Evolutionary conservation across 2,797 vertebrate species (phyloP).

Genomic region (Myotis findleyi): DNA sequence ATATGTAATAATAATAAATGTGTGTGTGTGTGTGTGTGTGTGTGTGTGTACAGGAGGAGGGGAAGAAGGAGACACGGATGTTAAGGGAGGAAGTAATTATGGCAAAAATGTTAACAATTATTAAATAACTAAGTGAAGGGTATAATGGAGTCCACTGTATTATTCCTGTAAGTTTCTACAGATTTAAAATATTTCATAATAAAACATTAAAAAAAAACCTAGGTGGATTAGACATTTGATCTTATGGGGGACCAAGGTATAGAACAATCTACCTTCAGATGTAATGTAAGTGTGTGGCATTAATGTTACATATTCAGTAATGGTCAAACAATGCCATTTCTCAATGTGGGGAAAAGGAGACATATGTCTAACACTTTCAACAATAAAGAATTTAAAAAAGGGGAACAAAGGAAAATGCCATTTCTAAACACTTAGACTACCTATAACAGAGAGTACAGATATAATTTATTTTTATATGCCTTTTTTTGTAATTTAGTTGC

Average conservation of each 20-base stretch:
- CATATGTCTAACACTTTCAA: too few relatives aligned
- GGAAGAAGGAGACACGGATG: background rate
- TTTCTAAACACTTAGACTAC: background rate
- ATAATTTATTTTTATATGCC: background rate
- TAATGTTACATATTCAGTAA: background rate
- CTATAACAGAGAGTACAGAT: background rate
- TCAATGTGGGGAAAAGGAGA: too few relatives aligned
- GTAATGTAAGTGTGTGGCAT: background rate
- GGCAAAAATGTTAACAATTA: conserved; percentile 15
- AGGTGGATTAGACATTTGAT: background rate
- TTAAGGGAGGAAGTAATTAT: background rate
- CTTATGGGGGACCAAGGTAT: background rate
- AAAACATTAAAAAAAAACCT: background rate
- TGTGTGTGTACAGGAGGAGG: too few relatives aligned
- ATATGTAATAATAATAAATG: background rate
- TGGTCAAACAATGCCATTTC: background rate
- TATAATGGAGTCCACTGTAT: background rate
- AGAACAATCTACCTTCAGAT: background rate
- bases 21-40: background rate
- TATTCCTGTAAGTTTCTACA: background rate
- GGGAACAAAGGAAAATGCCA: background rate
- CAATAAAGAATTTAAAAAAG: too few relatives aligned
- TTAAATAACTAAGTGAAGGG: background rate
- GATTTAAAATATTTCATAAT: conserved; percentile 11
- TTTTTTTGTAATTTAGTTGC: background rate